Evolutionary conservation across 2,113 vertebrate species (phyloP).

Genomic region (Zingel zingel): DNA sequence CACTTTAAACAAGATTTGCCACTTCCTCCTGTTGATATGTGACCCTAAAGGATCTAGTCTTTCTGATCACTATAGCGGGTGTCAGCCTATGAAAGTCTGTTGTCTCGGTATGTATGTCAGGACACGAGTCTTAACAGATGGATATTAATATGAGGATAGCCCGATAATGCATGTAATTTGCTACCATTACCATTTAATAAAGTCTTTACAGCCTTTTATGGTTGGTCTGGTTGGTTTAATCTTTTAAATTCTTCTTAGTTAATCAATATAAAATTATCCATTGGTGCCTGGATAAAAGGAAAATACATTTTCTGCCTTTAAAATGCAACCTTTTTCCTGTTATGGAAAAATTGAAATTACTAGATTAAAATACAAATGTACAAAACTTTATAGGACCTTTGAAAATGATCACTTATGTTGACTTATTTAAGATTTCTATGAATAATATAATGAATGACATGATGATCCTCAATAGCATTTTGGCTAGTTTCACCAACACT

Average conservation of each 20-base stretch:
- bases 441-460: not conserved
- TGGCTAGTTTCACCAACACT: not conserved
- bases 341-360: not conserved
- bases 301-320: not conserved
- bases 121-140: slow-evolving; percentile 3
- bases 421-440: not conserved
- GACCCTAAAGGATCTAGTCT: slow-evolving; percentile 11
- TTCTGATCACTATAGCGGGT: slow-evolving; percentile 9
- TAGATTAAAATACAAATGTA: not conserved
- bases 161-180: slow-evolving; percentile 68
- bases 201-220: slow-evolving; percentile 60
- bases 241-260: not conserved
- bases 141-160: slow-evolving; percentile 21
- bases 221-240: not conserved
- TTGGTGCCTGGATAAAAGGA: not conserved
- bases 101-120: slow-evolving; percentile 35
- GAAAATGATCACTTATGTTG: not conserved
- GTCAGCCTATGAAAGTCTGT: slow-evolving; percentile 10
- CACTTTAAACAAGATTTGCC: slow-evolving; percentile 68
- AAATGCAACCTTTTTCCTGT: not conserved
- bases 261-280: not conserved
- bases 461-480: not conserved
- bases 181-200: slow-evolving; percentile 76
- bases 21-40: slow-evolving; percentile 11
- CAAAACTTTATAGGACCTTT: not conserved